phyloP scores from a whole-genome alignment of 2,797 vertebrate species.

The Crocodylus rhombifer region DNA sequence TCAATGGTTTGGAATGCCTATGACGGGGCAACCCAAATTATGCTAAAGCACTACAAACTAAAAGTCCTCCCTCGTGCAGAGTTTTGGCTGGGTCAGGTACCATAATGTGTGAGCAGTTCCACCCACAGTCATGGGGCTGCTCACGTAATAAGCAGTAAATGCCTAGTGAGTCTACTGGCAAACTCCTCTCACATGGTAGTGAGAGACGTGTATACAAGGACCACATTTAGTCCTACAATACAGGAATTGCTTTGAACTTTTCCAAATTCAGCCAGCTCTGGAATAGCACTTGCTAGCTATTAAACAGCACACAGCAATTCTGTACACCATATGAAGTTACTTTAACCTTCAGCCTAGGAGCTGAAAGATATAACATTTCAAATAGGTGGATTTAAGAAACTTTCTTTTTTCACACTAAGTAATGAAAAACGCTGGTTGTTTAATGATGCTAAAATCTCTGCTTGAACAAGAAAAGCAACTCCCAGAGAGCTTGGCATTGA shows the following conservation, averaged over 20 bases:
- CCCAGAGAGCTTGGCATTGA: background rate
- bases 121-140: too few relatives aligned
- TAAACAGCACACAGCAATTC: background rate
- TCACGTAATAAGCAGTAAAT: background rate
- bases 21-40: background rate
- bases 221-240: background rate
- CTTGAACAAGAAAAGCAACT: conserved; percentile 6
- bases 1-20: background rate
- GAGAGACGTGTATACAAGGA: accelerated
- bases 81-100: background rate
- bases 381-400: background rate
- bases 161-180: background rate
- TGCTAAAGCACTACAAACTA: background rate
- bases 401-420: conserved; percentile 48
- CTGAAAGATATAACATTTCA: too few relatives aligned
- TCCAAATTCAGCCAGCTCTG: conserved; percentile 29
- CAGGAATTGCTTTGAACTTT: background rate
- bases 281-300: background rate
- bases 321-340: too few relatives aligned
- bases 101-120: background rate
- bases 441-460: background rate
- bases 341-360: too few relatives aligned
- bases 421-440: background rate
- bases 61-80: background rate
- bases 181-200: background rate